These are phyloP conservation scores for Pyrgilauda ruficollis DNA, from an alignment of 2,113 vertebrate species.

Conservation along the genomic window DNA sequence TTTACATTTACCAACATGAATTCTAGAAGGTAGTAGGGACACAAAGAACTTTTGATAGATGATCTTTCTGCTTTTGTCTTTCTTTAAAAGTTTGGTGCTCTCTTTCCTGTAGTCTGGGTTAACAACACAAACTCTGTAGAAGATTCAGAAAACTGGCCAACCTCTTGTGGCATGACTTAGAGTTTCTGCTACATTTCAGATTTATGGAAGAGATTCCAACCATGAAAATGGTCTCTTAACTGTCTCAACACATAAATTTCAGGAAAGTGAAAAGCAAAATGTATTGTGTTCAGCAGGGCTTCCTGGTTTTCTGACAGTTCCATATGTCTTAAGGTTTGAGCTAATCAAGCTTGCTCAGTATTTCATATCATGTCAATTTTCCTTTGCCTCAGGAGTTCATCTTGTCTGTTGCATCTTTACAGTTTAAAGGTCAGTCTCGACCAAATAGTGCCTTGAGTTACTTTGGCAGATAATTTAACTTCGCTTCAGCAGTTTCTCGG, in stretches of 20 bases:
- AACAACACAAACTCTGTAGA: neutral
- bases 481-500: neutral
- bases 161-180: neutral
- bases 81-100: neutral
- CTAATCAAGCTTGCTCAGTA: neutral
- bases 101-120: neutral
- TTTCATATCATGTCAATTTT: constrained; percentile 12
- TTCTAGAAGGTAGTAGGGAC: neutral
- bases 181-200: neutral
- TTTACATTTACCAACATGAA: neutral
- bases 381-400: neutral
- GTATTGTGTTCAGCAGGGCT: neutral
- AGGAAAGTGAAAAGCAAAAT: neutral
- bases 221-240: neutral
- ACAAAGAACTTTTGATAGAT: neutral
- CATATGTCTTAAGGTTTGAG: constrained; percentile 26
- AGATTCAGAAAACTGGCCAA: neutral
- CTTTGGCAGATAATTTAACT: neutral
- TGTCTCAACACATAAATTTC: constrained; percentile 10
- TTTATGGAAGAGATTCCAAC: neutral
- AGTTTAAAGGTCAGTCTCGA: neutral
- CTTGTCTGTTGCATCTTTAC: neutral
- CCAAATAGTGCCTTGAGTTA: neutral
- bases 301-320: constrained; percentile 11
- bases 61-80: neutral